Conservation (phyloP, 30 jellyfish, hydroid and myxozoan species). For the Aurelia sp. region DNA sequence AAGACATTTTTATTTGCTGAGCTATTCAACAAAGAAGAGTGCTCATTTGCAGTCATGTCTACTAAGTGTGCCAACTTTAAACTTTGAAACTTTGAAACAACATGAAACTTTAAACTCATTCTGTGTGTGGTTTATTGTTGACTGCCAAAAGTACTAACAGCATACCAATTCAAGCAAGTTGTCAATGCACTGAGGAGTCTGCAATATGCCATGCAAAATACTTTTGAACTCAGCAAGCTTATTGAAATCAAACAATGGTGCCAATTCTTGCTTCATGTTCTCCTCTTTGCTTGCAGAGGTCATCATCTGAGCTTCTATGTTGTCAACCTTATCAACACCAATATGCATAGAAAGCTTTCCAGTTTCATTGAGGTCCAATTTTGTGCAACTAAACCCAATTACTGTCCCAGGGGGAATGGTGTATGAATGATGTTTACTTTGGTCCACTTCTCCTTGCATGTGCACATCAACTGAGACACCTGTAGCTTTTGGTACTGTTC, state of each 20-base stretch:
- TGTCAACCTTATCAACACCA: slow-evolving; percentile 77
- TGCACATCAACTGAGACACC: slow-evolving; percentile 71
- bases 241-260: slow-evolving; percentile 20
- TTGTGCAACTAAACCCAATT: slow-evolving; percentile 89
- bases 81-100: too few relatives aligned
- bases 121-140: too few relatives aligned
- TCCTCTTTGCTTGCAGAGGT: background rate
- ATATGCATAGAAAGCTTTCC: slow-evolving; percentile 80
- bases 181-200: slow-evolving; percentile 37
- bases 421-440: slow-evolving; percentile 51
- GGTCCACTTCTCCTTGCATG: slow-evolving; percentile 55
- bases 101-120: too few relatives aligned
- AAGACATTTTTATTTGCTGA: too few relatives aligned
- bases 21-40: too few relatives aligned
- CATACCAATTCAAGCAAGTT: slow-evolving; percentile 45
- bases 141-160: too few relatives aligned
- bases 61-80: too few relatives aligned
- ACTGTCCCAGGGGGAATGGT: slow-evolving; percentile 88
- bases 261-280: slow-evolving; percentile 25
- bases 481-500: slow-evolving; percentile 40
- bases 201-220: slow-evolving; percentile 1
- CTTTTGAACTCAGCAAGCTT: slow-evolving; percentile 23
- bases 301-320: slow-evolving; percentile 22
- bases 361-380: slow-evolving; percentile 54
- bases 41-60: too few relatives aligned